phyloP scores from a whole-genome alignment of 2,888 invertebrate species.

The Eupithecia inturbata region DNA sequence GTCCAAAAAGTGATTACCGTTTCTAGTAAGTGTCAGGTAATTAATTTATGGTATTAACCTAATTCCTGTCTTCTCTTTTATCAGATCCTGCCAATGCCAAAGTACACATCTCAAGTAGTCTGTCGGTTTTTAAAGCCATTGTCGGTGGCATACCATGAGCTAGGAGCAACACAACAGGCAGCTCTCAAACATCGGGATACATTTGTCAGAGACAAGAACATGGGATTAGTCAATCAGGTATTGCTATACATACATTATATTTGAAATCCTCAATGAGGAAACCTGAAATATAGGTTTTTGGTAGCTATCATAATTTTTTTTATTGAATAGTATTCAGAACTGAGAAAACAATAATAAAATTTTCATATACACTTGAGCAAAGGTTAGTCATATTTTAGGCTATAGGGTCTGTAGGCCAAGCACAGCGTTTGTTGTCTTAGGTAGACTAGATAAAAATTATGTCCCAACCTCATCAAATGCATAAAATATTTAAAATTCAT shows the following conservation, averaged over 20 bases:
- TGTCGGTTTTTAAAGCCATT: slow-evolving; percentile 92
- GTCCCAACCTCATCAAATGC: not conserved
- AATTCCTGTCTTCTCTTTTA: slow-evolving; percentile 35
- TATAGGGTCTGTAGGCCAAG: too few relatives aligned
- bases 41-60: too few relatives aligned
- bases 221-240: slow-evolving; percentile 91
- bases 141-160: slow-evolving; percentile 94
- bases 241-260: not conserved
- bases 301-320: not conserved
- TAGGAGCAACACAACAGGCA: slow-evolving; percentile 92
- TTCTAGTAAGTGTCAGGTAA: not conserved
- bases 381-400: too few relatives aligned
- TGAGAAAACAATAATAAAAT: not conserved
- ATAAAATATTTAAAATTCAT: not conserved
- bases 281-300: not conserved
- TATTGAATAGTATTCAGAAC: not conserved
- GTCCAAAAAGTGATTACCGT: not conserved
- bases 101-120: slow-evolving; percentile 96
- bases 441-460: too few relatives aligned
- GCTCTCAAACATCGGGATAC: slow-evolving; percentile 92
- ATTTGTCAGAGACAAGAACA: slow-evolving; percentile 90
- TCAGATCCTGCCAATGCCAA: slow-evolving; percentile 88
- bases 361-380: too few relatives aligned
- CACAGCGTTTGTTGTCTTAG: too few relatives aligned
- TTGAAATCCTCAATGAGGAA: not conserved